Evolutionary conservation across 1,140 invertebrate genomes (phyloP).

Genomic region (Neodiprion pinetum): DNA sequence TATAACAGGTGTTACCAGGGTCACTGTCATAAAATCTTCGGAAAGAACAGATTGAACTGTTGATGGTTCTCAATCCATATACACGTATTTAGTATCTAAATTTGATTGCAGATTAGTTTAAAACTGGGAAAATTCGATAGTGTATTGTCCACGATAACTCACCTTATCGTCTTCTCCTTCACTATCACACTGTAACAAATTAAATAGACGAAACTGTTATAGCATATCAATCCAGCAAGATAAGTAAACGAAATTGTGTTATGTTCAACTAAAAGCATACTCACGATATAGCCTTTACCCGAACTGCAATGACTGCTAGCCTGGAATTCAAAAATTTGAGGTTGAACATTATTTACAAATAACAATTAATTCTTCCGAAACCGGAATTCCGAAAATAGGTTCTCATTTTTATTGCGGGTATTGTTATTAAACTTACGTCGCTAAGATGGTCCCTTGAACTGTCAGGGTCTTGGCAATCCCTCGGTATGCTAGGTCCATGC

Average conservation of each 20-base stretch:
- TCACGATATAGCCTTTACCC: slow-evolving; percentile 89
- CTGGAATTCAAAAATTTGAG: slow-evolving; percentile 63
- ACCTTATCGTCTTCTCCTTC: slow-evolving; percentile 88
- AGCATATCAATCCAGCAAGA: slow-evolving; percentile 26
- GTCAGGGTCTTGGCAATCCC: slow-evolving; percentile 71
- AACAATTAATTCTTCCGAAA: slow-evolving; percentile 16
- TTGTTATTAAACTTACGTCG: slow-evolving; percentile 69
- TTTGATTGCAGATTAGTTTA: too few species aligned
- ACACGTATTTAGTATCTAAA: too few species aligned
- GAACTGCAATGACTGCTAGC: slow-evolving; percentile 86
- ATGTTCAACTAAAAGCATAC: slow-evolving; percentile 57
- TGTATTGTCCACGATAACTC: slow-evolving; percentile 46
- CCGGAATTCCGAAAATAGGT: slow-evolving; percentile 13
- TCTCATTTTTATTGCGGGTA: slow-evolving; percentile 10
- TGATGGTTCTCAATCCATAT: too few species aligned
- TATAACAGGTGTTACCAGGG: too few species aligned
- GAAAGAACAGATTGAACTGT: too few species aligned
- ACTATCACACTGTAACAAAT: slow-evolving; percentile 84
- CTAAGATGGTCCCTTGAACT: slow-evolving; percentile 81
- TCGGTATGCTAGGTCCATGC: slow-evolving; percentile 75
- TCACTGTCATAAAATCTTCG: too few species aligned
- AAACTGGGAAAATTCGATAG: too few species aligned
- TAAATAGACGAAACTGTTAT: slow-evolving; percentile 49
- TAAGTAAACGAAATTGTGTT: background rate
- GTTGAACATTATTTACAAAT: background rate